These are phyloP conservation scores for Loripinus fragilis DNA, from an alignment of 2,888 invertebrate genomes.

Conservation along the genomic window DNA sequence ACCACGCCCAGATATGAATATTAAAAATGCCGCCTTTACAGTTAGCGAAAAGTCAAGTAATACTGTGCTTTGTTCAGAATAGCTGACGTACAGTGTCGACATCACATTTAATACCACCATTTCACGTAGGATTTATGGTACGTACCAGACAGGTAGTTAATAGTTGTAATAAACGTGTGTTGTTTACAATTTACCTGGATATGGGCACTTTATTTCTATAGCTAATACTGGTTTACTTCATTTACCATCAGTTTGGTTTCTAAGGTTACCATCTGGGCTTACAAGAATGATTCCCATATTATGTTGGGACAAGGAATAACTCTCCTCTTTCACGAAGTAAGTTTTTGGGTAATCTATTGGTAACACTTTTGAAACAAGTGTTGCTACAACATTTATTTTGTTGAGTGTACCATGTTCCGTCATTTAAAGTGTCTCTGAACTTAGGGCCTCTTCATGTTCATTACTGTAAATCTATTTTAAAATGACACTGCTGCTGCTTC, in stretches of 20 bases:
- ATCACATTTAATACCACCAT: slow-evolving; percentile 26
- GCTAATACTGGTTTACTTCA: slow-evolving; percentile 12
- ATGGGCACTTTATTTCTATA: slow-evolving; percentile 53
- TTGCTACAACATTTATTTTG: slow-evolving; percentile 19
- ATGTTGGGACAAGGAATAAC: neutral
- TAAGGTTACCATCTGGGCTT: slow-evolving; percentile 35
- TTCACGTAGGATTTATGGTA: slow-evolving; percentile 46
- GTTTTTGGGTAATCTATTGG: slow-evolving; percentile 18
- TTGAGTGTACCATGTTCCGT: slow-evolving; percentile 1
- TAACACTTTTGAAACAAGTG: slow-evolving; percentile 21
- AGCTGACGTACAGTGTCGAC: slow-evolving; percentile 15
- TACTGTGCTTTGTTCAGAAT: slow-evolving; percentile 26
- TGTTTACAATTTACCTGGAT: slow-evolving; percentile 40
- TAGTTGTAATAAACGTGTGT: slow-evolving; percentile 39
- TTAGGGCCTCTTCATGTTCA: neutral
- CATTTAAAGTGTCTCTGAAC: neutral
- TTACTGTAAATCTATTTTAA: neutral
- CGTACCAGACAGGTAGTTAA: slow-evolving; percentile 40
- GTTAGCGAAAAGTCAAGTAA: too few relatives aligned
- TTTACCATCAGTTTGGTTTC: neutral
- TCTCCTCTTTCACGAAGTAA: slow-evolving; percentile 5
- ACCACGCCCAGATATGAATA: too few relatives aligned
- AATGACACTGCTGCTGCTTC: neutral
- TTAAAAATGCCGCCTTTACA: too few relatives aligned
- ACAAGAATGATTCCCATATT: slow-evolving; percentile 18